Conservation (phyloP, 2,888 invertebrate genomes). For the Isoperla grammatica region DNA sequence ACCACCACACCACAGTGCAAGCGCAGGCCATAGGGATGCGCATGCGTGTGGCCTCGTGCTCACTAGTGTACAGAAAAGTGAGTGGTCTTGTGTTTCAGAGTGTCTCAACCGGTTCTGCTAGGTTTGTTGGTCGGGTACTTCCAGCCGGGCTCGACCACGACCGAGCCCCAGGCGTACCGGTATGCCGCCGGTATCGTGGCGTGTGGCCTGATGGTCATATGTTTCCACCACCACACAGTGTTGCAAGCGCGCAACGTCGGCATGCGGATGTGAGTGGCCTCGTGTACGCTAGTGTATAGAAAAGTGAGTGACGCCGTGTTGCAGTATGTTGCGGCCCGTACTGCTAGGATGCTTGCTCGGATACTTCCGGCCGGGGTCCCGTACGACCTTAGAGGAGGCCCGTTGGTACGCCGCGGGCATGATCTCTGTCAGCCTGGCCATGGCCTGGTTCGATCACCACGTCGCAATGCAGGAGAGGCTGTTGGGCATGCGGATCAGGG, state of each 20-base stretch:
- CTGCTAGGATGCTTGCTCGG: slow-evolving; percentile 58
- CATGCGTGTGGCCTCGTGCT: slow-evolving; percentile 68
- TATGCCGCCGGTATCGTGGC: slow-evolving; percentile 51
- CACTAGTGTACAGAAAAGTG: not conserved
- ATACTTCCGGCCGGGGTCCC: slow-evolving; percentile 56
- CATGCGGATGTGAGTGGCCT: slow-evolving; percentile 70
- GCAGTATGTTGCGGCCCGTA: slow-evolving; percentile 50
- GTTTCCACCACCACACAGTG: slow-evolving; percentile 42
- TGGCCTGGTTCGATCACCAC: slow-evolving; percentile 44
- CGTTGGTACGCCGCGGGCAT: slow-evolving; percentile 61
- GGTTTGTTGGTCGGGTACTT: slow-evolving; percentile 63
- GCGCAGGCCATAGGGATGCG: slow-evolving; percentile 51
- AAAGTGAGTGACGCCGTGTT: slow-evolving; percentile 53
- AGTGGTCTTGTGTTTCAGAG: slow-evolving; percentile 29
- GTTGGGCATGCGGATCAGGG: slow-evolving; percentile 70
- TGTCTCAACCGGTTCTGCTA: slow-evolving; percentile 55
- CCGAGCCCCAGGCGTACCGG: slow-evolving; percentile 55
- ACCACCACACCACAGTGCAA: too few species aligned
- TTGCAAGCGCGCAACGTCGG: slow-evolving; percentile 60
- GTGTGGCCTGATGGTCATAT: slow-evolving; percentile 45
- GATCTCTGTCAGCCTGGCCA: slow-evolving; percentile 48
- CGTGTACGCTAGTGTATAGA: slow-evolving; percentile 74
- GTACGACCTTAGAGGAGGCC: slow-evolving; percentile 50
- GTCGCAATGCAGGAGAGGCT: slow-evolving; percentile 50
- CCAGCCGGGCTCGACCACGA: slow-evolving; percentile 49